Percentiles rank a stretch among this genome's conserved stretches.
Conservation (phyloP, 1,140 invertebrate species). For the Phymorhynchus buccinoides region DNA sequence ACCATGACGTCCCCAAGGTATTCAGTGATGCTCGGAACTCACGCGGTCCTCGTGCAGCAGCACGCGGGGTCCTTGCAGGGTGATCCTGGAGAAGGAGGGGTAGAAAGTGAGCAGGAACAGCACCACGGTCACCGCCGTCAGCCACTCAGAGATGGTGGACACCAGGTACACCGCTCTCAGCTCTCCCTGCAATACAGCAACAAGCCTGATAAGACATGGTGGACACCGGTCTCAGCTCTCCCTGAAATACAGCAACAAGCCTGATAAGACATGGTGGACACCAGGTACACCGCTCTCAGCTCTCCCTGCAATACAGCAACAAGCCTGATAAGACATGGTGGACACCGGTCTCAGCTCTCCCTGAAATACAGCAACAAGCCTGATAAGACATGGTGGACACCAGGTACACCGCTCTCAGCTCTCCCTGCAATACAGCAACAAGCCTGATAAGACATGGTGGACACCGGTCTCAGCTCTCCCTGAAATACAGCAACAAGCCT, state of each 20-base stretch:
- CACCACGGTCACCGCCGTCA: slow-evolving; percentile 80
- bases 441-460: too few species aligned
- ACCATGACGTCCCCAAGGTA: neutral
- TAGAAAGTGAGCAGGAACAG: slow-evolving; percentile 80
- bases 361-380: too few species aligned
- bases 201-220: too few species aligned
- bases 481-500: too few species aligned
- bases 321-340: too few species aligned
- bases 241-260: too few species aligned
- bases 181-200: slow-evolving; percentile 45
- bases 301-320: slow-evolving; percentile 47
- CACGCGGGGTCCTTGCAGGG: slow-evolving; percentile 50
- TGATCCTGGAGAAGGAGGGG: slow-evolving; percentile 78
- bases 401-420: slow-evolving; percentile 47
- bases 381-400: slow-evolving; percentile 73
- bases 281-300: slow-evolving; percentile 47
- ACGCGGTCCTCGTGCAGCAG: slow-evolving; percentile 14
- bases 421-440: too few species aligned
- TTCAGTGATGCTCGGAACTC: neutral
- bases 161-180: slow-evolving; percentile 49
- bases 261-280: slow-evolving; percentile 73
- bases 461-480: too few species aligned
- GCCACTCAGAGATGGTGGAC: slow-evolving; percentile 79
- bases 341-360: too few species aligned
- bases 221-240: too few species aligned